phyloP scores from a whole-genome alignment of 1,140 invertebrate genomes.

The Drosophila willistoni region DNA sequence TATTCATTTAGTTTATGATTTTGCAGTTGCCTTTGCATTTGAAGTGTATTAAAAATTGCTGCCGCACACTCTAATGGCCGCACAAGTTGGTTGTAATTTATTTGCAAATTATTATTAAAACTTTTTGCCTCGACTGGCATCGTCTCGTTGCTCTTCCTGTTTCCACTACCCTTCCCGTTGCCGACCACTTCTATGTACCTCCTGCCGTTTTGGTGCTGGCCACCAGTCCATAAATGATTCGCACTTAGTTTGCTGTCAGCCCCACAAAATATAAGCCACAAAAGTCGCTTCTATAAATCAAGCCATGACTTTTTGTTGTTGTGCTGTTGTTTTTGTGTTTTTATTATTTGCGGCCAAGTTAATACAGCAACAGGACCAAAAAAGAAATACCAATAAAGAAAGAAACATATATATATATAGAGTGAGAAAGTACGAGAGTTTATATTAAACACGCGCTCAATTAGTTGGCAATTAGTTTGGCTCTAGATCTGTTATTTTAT shows the following conservation, averaged over 20 bases:
- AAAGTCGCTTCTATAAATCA: slow-evolving; percentile 75
- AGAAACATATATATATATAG: not conserved
- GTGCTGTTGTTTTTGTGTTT: slow-evolving; percentile 15
- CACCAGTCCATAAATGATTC: slow-evolving; percentile 71
- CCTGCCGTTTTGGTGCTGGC: slow-evolving; percentile 11
- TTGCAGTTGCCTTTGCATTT: not conserved
- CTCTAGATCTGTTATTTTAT: slow-evolving; percentile 23
- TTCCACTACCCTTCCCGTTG: no score
- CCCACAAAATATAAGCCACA: slow-evolving; percentile 58
- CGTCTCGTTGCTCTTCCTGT: not conserved
- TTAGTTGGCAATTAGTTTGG: slow-evolving; percentile 67
- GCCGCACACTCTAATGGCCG: slow-evolving; percentile 56
- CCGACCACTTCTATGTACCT: not conserved
- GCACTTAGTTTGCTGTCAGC: slow-evolving; percentile 80
- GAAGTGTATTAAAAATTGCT: slow-evolving; percentile 26
- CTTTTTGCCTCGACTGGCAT: slow-evolving; percentile 48
- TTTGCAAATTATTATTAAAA: slow-evolving; percentile 83
- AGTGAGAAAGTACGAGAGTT: slow-evolving; percentile 8
- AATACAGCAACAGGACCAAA: slow-evolving; percentile 2
- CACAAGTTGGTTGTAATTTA: slow-evolving; percentile 76
- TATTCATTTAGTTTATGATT: not conserved
- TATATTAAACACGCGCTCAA: slow-evolving; percentile 62
- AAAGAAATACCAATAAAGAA: not conserved
- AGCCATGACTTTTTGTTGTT: slow-evolving; percentile 33
- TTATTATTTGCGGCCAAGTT: slow-evolving; percentile 13